Evolutionary conservation across 2,888 invertebrate genomes (phyloP).

Genomic region (Halictus ligatus): DNA sequence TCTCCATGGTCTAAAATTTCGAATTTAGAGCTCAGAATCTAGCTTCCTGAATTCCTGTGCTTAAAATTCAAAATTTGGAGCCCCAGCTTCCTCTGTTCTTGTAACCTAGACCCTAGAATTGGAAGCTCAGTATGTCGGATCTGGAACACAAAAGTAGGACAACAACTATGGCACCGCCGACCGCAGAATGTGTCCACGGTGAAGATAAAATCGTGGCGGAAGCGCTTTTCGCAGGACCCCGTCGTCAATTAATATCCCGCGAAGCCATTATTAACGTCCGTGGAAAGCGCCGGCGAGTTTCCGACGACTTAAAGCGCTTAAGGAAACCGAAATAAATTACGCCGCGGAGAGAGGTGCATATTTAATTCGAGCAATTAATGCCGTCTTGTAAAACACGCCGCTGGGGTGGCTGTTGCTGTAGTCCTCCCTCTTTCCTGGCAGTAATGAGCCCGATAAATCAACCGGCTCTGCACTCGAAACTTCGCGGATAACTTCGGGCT

Average conservation of each 20-base stretch:
- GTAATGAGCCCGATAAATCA: constrained; percentile 85
- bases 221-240: constrained; percentile 57
- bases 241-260: constrained; percentile 72
- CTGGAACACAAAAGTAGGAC: neutral
- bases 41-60: too few relatives aligned
- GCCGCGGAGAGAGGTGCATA: constrained; percentile 82
- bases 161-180: neutral
- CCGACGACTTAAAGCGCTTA: constrained; percentile 81
- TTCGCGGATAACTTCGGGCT: constrained; percentile 81
- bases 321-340: constrained; percentile 83
- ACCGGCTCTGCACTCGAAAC: constrained; percentile 83
- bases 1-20: too few relatives aligned
- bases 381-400: constrained; percentile 84
- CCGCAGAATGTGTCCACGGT: constrained; percentile 14
- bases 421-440: constrained; percentile 77
- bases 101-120: too few relatives aligned
- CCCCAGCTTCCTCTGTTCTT: too few relatives aligned
- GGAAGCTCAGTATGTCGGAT: too few relatives aligned
- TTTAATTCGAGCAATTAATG: constrained; percentile 85
- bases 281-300: constrained; percentile 69
- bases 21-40: too few relatives aligned
- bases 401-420: constrained; percentile 79
- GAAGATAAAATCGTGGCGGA: constrained; percentile 57
- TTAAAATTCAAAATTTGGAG: too few relatives aligned
- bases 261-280: constrained; percentile 71